phyloP scores from a whole-genome alignment of 64 coral and sea anemone species.

The Trachythela sp. region DNA sequence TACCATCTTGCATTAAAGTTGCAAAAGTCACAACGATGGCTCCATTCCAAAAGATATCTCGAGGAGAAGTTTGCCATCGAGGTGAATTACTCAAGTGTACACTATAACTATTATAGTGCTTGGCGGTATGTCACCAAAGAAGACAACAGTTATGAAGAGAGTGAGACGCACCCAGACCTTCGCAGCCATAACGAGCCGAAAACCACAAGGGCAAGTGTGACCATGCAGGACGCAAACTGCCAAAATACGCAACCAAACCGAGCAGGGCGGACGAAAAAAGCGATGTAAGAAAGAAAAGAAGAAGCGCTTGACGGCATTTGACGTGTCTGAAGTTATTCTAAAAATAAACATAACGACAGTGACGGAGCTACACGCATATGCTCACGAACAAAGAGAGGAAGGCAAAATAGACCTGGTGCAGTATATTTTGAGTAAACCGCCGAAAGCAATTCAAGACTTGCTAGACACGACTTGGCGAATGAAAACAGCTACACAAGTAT shows the following conservation, averaged over 20 bases:
- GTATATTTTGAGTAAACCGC: neutral
- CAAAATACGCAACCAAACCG: neutral
- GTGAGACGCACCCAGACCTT: constrained; percentile 1
- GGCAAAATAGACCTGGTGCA: neutral
- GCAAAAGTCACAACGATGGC: constrained; percentile 13
- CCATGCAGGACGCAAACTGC: neutral
- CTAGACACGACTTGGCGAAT: constrained; percentile 14
- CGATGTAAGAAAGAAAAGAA: neutral
- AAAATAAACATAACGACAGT: neutral
- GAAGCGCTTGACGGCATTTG: neutral
- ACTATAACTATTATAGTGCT: constrained; percentile 46
- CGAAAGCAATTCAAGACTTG: neutral
- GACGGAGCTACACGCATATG: neutral
- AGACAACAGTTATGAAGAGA: constrained; percentile 21
- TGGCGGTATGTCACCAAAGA: constrained; percentile 49
- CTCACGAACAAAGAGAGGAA: neutral
- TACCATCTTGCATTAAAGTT: constrained; percentile 15
- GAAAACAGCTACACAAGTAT: neutral
- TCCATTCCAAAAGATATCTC: constrained; percentile 6
- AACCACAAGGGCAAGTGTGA: neutral
- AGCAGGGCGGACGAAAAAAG: neutral
- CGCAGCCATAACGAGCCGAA: neutral
- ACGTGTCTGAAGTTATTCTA: neutral
- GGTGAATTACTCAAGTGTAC: constrained; percentile 28
- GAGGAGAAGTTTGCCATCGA: constrained; percentile 1